Conservation (phyloP, 2,113 vertebrate species). For the Rhynchopsitta pachyrhyncha region DNA sequence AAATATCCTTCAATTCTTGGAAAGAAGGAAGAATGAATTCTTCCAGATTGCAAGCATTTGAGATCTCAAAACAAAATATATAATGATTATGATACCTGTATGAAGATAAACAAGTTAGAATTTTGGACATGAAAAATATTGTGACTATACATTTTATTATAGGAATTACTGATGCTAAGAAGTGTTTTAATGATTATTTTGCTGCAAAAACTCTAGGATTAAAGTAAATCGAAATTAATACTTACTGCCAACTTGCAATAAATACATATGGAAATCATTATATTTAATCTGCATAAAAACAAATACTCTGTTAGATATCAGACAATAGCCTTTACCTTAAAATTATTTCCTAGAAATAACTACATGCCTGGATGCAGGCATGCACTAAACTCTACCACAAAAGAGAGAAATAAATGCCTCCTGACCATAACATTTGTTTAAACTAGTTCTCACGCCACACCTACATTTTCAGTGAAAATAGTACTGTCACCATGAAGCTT, state of each 20-base stretch:
- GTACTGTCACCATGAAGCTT: background rate
- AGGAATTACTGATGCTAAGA: background rate
- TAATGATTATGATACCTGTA: background rate
- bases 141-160: background rate
- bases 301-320: background rate
- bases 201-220: background rate
- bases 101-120: background rate
- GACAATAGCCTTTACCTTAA: background rate
- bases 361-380: background rate
- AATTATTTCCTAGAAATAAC: background rate
- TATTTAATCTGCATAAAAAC: background rate
- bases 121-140: background rate
- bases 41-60: background rate
- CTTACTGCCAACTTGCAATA: background rate
- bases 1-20: background rate
- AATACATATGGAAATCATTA: background rate
- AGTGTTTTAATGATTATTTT: background rate
- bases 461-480: background rate
- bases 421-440: background rate
- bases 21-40: background rate
- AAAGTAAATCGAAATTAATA: background rate
- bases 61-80: background rate
- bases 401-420: background rate
- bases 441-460: background rate
- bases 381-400: background rate